Conservation (phyloP, 2,113 vertebrate species). For the Campylomormyrus tamandua region DNA sequence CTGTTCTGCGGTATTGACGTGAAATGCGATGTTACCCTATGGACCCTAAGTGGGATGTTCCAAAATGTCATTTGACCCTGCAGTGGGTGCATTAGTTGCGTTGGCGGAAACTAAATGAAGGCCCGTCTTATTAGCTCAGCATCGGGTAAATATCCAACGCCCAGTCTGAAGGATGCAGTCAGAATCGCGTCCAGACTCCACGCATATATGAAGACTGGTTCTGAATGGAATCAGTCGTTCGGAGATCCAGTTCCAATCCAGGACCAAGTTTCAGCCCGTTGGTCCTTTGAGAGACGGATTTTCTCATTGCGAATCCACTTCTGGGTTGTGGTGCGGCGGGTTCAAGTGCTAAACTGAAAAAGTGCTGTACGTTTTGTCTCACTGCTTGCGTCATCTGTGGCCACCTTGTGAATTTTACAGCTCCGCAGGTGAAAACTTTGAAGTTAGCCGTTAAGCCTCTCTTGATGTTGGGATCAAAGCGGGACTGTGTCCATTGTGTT, state of each 20-base stretch:
- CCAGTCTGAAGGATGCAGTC: not conserved
- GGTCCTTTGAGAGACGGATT: not conserved
- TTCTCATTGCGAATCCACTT: not conserved
- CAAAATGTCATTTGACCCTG: not conserved
- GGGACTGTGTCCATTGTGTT: not conserved
- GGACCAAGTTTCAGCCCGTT: not conserved
- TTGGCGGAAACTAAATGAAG: not conserved
- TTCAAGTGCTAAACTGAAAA: not conserved
- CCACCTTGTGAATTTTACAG: constrained; percentile 8
- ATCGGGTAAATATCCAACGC: not conserved
- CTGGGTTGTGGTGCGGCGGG: too few species aligned
- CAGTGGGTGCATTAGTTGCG: not conserved
- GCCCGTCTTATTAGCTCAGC: not conserved
- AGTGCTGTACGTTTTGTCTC: not conserved
- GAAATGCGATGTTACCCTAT: not conserved
- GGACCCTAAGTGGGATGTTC: not conserved
- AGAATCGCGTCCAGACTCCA: not conserved
- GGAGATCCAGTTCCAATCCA: not conserved
- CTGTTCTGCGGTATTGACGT: not conserved
- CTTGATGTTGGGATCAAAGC: constrained; percentile 14
- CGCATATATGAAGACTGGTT: not conserved
- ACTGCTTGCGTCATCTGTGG: not conserved
- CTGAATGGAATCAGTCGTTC: not conserved
- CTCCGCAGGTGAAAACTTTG: constrained; percentile 16
- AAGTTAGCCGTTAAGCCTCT: constrained; percentile 1